Conservation (phyloP, 2,888 invertebrate species). For the Atethmia centrago region DNA sequence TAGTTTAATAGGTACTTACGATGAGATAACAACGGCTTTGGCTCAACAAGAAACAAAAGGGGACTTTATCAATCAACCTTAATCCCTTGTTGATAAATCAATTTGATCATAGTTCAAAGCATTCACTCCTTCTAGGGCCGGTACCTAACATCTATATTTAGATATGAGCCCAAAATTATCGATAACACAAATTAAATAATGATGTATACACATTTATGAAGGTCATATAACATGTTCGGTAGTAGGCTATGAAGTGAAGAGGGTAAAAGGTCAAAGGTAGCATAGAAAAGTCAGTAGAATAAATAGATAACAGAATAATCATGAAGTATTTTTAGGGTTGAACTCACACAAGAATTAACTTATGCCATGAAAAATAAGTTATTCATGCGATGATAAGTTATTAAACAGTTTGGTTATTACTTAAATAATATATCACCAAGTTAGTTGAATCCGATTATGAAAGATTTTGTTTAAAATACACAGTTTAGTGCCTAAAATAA, state of each 20-base stretch:
- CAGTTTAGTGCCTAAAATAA: background rate
- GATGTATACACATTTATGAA: no score
- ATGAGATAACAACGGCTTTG: slow-evolving; percentile 36
- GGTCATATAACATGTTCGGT: background rate
- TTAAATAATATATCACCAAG: background rate
- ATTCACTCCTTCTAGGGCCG: slow-evolving; percentile 13
- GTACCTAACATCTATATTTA: slow-evolving; percentile 8
- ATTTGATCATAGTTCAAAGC: slow-evolving; percentile 42
- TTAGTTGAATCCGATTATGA: background rate
- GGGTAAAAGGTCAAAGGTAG: no score
- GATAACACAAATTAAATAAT: background rate
- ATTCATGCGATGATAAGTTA: background rate
- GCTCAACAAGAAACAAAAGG: slow-evolving; percentile 48
- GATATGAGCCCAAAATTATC: background rate
- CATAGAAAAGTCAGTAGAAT: background rate
- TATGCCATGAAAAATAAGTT: background rate
- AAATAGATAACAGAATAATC: background rate
- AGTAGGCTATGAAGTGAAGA: background rate
- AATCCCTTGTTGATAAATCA: slow-evolving; percentile 52
- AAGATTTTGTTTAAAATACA: background rate
- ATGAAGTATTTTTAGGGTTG: background rate
- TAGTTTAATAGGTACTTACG: slow-evolving; percentile 13
- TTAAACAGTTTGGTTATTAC: background rate
- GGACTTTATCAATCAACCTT: slow-evolving; percentile 50
- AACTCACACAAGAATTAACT: background rate